Evolutionary conservation across 2,113 vertebrate genomes (phyloP), one percentile per base, ranked within the genome.

Genomic region (Eretmodus cyanostictus): DNA sequence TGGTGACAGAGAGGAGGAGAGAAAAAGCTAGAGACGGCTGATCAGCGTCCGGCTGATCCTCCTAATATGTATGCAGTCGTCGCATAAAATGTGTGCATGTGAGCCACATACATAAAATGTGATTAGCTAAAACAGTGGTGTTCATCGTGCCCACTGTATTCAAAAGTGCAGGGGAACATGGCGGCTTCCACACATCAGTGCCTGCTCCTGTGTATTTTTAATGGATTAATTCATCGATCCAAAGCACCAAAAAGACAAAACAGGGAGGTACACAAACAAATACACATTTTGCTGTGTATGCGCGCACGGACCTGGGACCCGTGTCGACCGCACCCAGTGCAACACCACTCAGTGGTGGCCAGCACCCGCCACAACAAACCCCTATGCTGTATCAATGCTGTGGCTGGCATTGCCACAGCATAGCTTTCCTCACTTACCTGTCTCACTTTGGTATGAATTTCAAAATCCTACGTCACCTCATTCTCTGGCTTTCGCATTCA

Each of bases 401-500:
- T 17, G 57, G 5, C 57, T 61, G 57, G 0, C 57, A 1, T 61
- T 61, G 57, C 5, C 34, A 19, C 57, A 4, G 57, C 57, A 17
- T 34, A 61, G 16, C 29, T 61, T 34, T 61, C 57, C 29, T 61
- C 59, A 63, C 59, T 63, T 63, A 11, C 2, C 59, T 34, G 5
- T 63, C 16, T 63, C 16, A 34, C 29, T 61, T 19, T 19, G 57
- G 16, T 19, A 34, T 61, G 16, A 61, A 34, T 10, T 34, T 61
- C 57, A 61, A 10, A 34, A 34, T 61, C 29, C 59, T 63, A 19
- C 6, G 6, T 63, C 16, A 63, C 29, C 59, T 63, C 59, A 1
- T 63, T 63, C 16, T 63, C 2, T 1, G 9, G 59, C 16, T 7
- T 34, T 61, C 0, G 29, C 1, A 61, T 61, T 61, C 29, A 63